phyloP scores from a whole-genome alignment of 2,113 vertebrate species.

The Orcinus orca region DNA sequence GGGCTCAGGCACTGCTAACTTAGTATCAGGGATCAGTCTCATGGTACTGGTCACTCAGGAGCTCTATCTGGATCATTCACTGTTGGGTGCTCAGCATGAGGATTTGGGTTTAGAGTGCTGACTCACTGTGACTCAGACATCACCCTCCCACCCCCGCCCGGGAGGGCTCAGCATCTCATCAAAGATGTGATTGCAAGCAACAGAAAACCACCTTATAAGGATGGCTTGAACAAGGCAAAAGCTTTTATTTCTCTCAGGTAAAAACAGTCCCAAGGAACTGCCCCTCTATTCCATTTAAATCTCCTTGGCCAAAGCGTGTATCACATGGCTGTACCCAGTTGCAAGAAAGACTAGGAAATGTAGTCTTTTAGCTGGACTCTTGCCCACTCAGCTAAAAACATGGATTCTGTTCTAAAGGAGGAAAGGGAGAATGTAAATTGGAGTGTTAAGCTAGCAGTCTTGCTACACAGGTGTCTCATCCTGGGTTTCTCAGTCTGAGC shows the following conservation, averaged over 20 bases:
- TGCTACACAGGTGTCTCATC: background rate
- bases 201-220: background rate
- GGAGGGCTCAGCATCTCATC: background rate
- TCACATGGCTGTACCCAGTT: background rate
- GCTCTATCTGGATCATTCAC: background rate
- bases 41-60: background rate
- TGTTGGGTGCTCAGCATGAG: background rate
- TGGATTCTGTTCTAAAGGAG: background rate
- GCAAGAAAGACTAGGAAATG: background rate
- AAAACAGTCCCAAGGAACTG: background rate
- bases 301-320: background rate
- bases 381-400: background rate
- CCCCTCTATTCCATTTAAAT: background rate
- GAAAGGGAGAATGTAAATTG: background rate
- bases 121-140: background rate
- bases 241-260: background rate
- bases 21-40: background rate
- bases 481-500: background rate
- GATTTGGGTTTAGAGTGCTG: background rate
- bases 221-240: conserved; percentile 8
- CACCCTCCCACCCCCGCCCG: background rate
- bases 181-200: background rate
- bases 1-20: background rate
- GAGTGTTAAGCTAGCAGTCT: background rate
- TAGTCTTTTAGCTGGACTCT: background rate